These are phyloP conservation scores for Dicrostonyx torquatus DNA, from an alignment of 2,797 vertebrate species.

Conservation along the genomic window DNA sequence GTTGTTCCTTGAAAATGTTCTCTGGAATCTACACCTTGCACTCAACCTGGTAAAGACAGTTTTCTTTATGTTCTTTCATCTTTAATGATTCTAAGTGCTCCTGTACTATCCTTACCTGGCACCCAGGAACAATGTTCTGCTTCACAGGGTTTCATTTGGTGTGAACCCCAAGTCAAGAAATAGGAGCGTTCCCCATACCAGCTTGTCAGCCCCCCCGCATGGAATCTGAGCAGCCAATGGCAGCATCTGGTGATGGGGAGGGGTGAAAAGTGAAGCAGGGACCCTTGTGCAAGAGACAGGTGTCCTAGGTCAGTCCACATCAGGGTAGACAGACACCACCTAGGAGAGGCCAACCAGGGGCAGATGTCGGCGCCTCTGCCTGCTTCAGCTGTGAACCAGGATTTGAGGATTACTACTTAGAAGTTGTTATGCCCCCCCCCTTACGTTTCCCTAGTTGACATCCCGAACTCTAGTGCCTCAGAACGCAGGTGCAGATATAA, in stretches of 20 bases:
- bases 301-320: background rate
- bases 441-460: background rate
- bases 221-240: background rate
- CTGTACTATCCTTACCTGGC: background rate
- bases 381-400: background rate
- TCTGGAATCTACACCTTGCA: background rate
- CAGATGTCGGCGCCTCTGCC: background rate
- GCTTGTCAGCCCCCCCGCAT: background rate
- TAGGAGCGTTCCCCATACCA: background rate
- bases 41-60: background rate
- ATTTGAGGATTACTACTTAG: background rate
- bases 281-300: background rate
- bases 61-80: constrained; percentile 29
- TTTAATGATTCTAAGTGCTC: background rate
- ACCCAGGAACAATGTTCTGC: background rate
- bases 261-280: background rate
- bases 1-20: background rate
- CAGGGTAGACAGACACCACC: background rate
- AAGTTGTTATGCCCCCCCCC: background rate
- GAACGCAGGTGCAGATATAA: background rate
- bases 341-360: background rate
- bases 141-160: background rate
- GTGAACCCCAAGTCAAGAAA: background rate
- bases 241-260: background rate
- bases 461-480: background rate